Evolutionary conservation across 35 echinoderm and acorn worm species (phyloP), one percentile per base, ranked within the genome.

Genomic region (Lytechinus variegatus): DNA sequence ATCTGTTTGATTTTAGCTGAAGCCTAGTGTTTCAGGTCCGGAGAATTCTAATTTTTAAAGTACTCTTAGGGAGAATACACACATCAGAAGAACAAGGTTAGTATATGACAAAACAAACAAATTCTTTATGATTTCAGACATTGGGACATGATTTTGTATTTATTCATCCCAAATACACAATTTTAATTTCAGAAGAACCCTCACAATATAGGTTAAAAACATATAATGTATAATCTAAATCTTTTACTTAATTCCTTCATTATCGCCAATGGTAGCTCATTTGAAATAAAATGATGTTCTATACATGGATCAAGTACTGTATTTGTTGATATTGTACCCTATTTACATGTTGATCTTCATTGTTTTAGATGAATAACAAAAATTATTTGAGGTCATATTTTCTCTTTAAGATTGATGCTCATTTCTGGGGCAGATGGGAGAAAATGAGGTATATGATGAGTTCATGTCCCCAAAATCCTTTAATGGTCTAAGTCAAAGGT

Each of bases 391-490:
- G 19, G 14, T 16, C 5, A 6, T 5, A 79, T 79, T 79, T n/a
- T 24, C n/a, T 24, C 7, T 24, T 79, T 79, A 24, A n/a, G n/a
- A 79, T 24, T 24, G 19, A 9, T 79, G 6, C 61, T 71, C 61
- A 71, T n/a, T 79, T 79, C n/a, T 79, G 19, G 33, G 66, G 19
- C 66, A 79, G 66, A 79, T 79, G 66, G 66, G 66, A 79, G 66
- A 79, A 79, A 79, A 79, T 79, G 66, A 79, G 66, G 66, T 79
- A 79, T 24, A 79, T 79, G 66, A 79, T 16, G 66, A 79, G 66
- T 16, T 79, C 66, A 79, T 79, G 12, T 79, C 66, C 66, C 66
- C 9, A 79, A 79, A 79, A 79, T 79, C 66, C 66, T 79, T 79
- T 79, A 79, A 79, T 79, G 66, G n/a, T 79, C 19, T 79, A 24